Conservation (phyloP, 1,140 invertebrate genomes). For the Drosophila baimaii region DNA sequence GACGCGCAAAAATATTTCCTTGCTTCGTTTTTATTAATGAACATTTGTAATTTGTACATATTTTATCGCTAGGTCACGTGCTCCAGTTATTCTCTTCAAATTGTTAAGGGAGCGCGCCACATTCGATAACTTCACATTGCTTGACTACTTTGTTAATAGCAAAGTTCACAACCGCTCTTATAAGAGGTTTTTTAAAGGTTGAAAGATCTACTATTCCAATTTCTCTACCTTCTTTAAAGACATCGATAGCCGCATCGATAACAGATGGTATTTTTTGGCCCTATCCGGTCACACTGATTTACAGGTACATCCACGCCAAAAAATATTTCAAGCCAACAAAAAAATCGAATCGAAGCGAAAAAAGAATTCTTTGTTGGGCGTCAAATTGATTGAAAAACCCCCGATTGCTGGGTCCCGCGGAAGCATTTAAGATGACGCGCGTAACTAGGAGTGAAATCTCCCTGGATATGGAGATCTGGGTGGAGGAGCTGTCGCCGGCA, state of each 20-base stretch:
- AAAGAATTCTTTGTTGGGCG: conserved; percentile 8
- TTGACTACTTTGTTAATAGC: too few species aligned
- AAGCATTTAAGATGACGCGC: conserved; percentile 67
- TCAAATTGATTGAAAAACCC: conserved; percentile 16
- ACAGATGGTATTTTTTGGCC: background rate
- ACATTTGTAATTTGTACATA: too few species aligned
- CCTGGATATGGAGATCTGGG: conserved; percentile 88
- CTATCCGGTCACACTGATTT: conserved; percentile 13
- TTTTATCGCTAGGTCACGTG: too few species aligned
- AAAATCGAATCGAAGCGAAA: conserved; percentile 38
- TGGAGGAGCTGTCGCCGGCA: conserved; percentile 88
- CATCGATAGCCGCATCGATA: conserved; percentile 1
- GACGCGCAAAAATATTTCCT: too few species aligned
- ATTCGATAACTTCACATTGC: too few species aligned
- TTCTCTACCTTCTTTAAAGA: background rate
- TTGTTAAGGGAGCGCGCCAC: too few species aligned
- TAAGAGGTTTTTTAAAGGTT: too few species aligned
- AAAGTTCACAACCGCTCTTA: too few species aligned
- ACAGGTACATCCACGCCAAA: conserved; percentile 62
- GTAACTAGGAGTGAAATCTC: conserved; percentile 79
- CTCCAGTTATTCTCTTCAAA: too few species aligned
- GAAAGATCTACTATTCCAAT: too few species aligned
- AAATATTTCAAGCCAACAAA: conserved; percentile 15
- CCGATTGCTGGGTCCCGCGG: conserved; percentile 29
- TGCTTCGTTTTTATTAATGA: too few species aligned